Evolutionary conservation across 2,888 invertebrate species (phyloP).

Genomic region (Tolmerus cingulatus): DNA sequence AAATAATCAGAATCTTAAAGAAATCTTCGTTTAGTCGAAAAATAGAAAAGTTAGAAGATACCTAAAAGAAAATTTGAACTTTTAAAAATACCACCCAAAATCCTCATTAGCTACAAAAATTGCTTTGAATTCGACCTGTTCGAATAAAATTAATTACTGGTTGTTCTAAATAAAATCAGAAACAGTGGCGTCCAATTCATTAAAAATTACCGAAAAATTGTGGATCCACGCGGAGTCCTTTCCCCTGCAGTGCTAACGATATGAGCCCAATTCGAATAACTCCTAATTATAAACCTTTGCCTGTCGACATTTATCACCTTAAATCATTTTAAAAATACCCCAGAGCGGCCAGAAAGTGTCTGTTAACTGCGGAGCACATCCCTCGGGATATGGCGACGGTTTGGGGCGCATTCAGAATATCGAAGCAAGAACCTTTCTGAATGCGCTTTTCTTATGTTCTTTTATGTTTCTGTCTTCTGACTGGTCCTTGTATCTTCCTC

Average conservation of each 20-base stretch:
- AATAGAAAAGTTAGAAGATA: background rate
- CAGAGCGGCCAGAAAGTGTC: background rate
- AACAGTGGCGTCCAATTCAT: background rate
- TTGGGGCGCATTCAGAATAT: background rate
- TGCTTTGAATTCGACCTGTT: background rate
- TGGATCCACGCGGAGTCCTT: background rate
- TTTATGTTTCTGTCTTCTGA: background rate
- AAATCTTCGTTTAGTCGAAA: too few species aligned
- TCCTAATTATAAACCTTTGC: conserved; percentile 23
- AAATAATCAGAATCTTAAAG: too few species aligned
- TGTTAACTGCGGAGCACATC: background rate
- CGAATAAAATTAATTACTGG: background rate
- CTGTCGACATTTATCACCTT: conserved; percentile 33
- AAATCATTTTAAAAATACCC: conserved; percentile 38
- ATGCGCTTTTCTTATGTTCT: background rate
- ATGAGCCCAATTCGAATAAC: background rate
- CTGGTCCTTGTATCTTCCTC: background rate
- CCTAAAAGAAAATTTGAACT: background rate
- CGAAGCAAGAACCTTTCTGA: background rate
- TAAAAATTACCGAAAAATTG: background rate
- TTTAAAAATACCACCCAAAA: background rate
- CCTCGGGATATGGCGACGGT: background rate
- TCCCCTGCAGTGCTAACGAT: background rate
- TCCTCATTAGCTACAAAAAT: background rate
- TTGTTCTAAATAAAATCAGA: background rate